Base-by-base conservation (phyloP, 2,797 vertebrate genomes). In the Pteronotus mesoamericanus region DNA sequence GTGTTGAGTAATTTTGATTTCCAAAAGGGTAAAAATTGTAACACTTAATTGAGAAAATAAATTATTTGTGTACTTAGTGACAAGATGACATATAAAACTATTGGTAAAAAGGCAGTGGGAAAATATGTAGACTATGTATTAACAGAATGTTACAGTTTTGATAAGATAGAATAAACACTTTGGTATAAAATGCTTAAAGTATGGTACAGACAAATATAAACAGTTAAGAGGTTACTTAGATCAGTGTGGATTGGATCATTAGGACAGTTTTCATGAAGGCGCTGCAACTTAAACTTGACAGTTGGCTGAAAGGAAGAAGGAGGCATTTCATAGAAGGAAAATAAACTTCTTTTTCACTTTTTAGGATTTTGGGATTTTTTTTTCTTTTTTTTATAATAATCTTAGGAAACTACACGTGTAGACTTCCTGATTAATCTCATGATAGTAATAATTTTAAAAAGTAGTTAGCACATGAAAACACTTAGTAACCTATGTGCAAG, bases 1-100 rank as follows among this genome's bases (percentile, higher is more conserved):
- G 7, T 74, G 18, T 9, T 71, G 51, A 95, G 32, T 48, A 77
- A 32, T 79, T 89, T 61, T 64, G 75, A 39, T 93, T 24, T 24
- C 24, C 10, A 61, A 79, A 96, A 34, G 32, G 24, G 18, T 89
- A 94, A 97, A 90, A 86, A 6, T 84, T 94, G 2, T 86, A 82
- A 68, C 21, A 78, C 26, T 46, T 86, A 64, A 64, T 82, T 92
- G 16, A 91, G 90, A 92, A 82, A 83, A 46, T 15, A 80, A 24
- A 61, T 48, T 59, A 72, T 48, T 82, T 90, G 10, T 71, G 11
- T 46, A 71, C 15, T 78, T 93, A 75, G 29, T 46, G 74, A 64
- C 44, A 94, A n/a, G 46, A 51, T 84, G 66, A 29, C 4, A n/a
- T 34, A 74, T 59, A 66, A 86, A 95, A 61, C 26, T 93, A 7